Base-by-base conservation (phyloP, 1,140 invertebrate species). In the Homalodisca vitripennis region DNA sequence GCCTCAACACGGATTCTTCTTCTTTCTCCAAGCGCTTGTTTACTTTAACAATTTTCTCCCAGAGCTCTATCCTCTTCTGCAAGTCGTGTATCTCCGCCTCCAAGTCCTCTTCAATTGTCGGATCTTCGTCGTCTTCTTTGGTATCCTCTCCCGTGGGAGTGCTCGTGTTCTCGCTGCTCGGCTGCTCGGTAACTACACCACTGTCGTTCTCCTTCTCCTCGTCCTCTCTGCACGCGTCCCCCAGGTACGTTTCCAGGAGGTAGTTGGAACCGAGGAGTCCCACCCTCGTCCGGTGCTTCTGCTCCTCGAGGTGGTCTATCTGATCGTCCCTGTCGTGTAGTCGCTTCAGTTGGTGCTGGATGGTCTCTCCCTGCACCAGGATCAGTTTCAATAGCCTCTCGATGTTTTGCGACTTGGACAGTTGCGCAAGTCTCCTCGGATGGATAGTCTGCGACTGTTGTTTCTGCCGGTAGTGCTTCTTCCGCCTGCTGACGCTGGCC, bases 241-340 rank as follows among this genome's bases (percentile, higher is more conserved):
- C 84, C 1, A 93, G 79, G 75, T 93, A 94, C 0, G 91, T 88
- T 76, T 93, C 88, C 1, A 93, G 82, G 20, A 94, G 82, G 78
- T 94, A 94, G 78, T 94, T 92, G 46, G 87, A 87, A 13, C 92
- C 92, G 72, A 91, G 86, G 74, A 90, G 86, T 70, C 88, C 84
- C 78, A 90, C 87, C 51, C 91, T 80, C 0, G 81, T 80, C 29
- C 81, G 78, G 77, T 93, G 92, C 53, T 89, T 87, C 72, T 90
- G 86, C 68, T 90, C 87, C 82, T 93, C 92, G 72, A 91, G 84
- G 67, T 85, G 83, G 30, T 88, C 86, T 71, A 94, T 93, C 73
- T 91, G 84, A 72, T 87, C 85, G 75, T 93, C 92, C 76, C 90
- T 90, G 72, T 92, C 88, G 70, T 90, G 83, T 55, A 84, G 81